These are phyloP conservation scores for Galago senegalensis DNA, from an alignment of 2,797 vertebrate genomes.

Conservation along the genomic window DNA sequence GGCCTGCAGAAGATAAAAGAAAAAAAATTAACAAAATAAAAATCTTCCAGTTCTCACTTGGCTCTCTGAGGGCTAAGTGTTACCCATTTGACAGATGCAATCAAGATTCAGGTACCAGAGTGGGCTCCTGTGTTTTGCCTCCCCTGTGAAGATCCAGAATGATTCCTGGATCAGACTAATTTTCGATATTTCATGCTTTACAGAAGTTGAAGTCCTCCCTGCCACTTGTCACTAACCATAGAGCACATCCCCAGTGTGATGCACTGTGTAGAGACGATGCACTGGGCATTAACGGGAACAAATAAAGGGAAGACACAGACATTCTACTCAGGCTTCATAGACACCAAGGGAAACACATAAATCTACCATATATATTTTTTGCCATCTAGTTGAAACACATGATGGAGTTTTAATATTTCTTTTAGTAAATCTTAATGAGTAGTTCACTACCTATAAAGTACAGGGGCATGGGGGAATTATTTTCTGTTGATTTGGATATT, in stretches of 20 bases:
- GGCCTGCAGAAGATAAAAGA: background rate
- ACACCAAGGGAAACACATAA: background rate
- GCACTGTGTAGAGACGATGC: background rate
- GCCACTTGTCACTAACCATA: background rate
- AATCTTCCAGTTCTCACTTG: background rate
- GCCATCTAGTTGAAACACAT: background rate
- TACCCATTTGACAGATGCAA: background rate
- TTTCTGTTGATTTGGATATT: slow-evolving; percentile 28
- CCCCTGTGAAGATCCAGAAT: background rate
- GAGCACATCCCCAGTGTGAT: background rate
- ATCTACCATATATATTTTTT: background rate
- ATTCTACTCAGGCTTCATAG: background rate
- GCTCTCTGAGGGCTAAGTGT: background rate
- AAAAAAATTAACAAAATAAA: slow-evolving; percentile 18
- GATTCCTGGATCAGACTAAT: background rate
- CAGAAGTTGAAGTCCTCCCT: background rate
- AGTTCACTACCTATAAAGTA: background rate
- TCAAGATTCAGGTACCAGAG: background rate
- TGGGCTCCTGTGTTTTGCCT: background rate
- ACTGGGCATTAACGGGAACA: background rate
- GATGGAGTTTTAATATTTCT: background rate
- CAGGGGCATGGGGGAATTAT: background rate
- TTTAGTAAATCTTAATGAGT: background rate
- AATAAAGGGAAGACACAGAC: background rate
- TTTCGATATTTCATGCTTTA: background rate